Evolutionary conservation across 2,113 vertebrate species (phyloP).

Genomic region (Leiothrix lutea): DNA sequence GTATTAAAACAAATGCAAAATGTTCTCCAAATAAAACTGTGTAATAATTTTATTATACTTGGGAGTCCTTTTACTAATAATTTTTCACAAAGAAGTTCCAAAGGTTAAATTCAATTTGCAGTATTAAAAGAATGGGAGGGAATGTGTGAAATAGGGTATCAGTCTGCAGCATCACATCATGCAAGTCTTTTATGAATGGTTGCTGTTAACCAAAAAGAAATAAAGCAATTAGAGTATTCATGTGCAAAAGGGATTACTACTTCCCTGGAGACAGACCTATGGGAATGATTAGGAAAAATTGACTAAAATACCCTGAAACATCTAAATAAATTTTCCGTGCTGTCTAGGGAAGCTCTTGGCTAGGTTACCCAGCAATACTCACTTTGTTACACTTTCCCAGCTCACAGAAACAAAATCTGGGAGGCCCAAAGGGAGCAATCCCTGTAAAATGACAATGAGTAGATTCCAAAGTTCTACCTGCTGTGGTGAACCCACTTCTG

Average conservation of each 20-base stretch:
- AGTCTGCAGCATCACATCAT: neutral
- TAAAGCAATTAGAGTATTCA: neutral
- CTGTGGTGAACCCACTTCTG: neutral
- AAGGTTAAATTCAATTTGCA: neutral
- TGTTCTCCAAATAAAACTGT: constrained; percentile 77
- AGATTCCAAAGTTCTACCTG: neutral
- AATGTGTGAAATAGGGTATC: neutral
- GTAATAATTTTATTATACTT: constrained; percentile 73
- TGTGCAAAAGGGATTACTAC: neutral
- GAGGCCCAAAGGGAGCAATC: neutral
- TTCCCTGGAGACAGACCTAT: neutral
- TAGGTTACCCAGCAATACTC: neutral
- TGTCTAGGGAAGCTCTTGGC: neutral
- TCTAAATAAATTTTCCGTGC: neutral
- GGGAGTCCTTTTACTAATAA: constrained; percentile 24
- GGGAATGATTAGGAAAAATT: neutral
- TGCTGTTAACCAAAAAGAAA: neutral
- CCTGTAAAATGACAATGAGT: neutral
- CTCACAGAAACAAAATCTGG: neutral
- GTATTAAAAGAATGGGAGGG: neutral
- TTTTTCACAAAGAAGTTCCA: neutral
- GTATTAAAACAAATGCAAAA: constrained; percentile 79
- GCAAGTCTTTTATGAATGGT: neutral
- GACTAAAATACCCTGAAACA: neutral
- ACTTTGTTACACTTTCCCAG: neutral